Conservation (phyloP, 2,888 invertebrate genomes). For the Cosmopolites sordidus region DNA sequence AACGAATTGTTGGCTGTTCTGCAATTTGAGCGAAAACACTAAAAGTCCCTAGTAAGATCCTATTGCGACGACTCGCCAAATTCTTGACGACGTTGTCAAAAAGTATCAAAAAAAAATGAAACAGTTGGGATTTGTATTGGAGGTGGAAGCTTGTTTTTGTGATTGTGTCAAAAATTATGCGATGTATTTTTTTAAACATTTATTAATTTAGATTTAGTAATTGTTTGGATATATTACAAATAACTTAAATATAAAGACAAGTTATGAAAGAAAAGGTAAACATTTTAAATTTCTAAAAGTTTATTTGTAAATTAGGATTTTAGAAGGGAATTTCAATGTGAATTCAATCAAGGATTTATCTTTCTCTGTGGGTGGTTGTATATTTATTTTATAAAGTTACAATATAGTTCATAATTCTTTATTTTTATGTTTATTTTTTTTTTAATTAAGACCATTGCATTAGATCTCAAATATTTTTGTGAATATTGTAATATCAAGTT, state of each 20-base stretch:
- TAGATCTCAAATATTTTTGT: too few relatives aligned
- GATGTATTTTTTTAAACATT: neutral
- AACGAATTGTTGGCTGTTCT: too few relatives aligned
- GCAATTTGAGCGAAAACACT: too few relatives aligned
- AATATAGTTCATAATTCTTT: too few relatives aligned
- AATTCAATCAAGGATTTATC: constrained; percentile 11
- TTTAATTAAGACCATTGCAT: too few relatives aligned
- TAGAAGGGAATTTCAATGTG: constrained; percentile 2
- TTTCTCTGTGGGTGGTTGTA: constrained; percentile 3
- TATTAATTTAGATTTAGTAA: neutral
- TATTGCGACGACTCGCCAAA: constrained; percentile 14
- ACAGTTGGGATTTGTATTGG: constrained; percentile 17
- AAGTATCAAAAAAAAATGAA: constrained; percentile 11
- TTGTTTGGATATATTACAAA: neutral
- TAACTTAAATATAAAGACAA: constrained; percentile 7
- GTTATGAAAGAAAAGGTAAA: constrained; percentile 23
- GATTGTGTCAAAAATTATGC: constrained; percentile 1
- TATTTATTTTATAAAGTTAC: neutral
- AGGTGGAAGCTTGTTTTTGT: constrained; percentile 9
- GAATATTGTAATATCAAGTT: too few relatives aligned
- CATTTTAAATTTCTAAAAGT: constrained; percentile 2
- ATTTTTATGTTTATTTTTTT: too few relatives aligned
- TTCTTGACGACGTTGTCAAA: constrained; percentile 20
- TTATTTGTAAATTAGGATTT: constrained; percentile 1
- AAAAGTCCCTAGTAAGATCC: neutral